A percentile compares a stretch with the other conserved stretches of the same genome.
Conservation (phyloP, 1,140 invertebrate species). For the Zaprionus capensis region DNA sequence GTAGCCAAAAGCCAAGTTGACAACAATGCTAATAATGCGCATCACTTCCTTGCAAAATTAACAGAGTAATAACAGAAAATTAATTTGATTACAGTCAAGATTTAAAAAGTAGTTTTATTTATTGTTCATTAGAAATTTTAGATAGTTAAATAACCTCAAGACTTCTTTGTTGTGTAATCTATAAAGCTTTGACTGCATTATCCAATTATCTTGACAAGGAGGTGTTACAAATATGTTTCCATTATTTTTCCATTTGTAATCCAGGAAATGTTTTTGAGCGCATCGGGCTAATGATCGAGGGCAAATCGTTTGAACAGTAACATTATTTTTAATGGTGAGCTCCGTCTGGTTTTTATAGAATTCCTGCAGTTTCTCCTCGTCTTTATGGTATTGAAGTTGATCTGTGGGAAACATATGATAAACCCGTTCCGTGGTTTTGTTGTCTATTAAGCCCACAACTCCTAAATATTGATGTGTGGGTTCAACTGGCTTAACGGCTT, state of each 20-base stretch:
- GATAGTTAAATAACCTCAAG: conserved; percentile 25
- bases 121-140: conserved; percentile 16
- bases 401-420: not conserved
- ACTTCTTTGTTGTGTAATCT: not conserved
- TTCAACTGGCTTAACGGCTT: not conserved
- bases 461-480: not conserved
- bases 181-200: conserved; percentile 1
- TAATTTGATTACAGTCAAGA: not conserved
- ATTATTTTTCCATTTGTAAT: not conserved
- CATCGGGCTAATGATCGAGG: not conserved
- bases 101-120: not conserved
- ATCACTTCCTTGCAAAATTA: no score
- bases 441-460: not conserved
- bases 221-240: not conserved
- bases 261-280: not conserved
- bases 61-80: not conserved
- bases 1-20: no score
- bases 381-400: not conserved
- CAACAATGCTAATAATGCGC: no score
- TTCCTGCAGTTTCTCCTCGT: not conserved
- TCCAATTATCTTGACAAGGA: not conserved
- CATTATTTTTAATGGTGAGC: not conserved
- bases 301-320: not conserved
- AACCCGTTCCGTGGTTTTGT: not conserved
- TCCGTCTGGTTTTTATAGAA: not conserved